Evolutionary conservation across 2,888 invertebrate species (phyloP), one percentile per base, ranked within the genome.

Genomic region (Germaria angustata): DNA sequence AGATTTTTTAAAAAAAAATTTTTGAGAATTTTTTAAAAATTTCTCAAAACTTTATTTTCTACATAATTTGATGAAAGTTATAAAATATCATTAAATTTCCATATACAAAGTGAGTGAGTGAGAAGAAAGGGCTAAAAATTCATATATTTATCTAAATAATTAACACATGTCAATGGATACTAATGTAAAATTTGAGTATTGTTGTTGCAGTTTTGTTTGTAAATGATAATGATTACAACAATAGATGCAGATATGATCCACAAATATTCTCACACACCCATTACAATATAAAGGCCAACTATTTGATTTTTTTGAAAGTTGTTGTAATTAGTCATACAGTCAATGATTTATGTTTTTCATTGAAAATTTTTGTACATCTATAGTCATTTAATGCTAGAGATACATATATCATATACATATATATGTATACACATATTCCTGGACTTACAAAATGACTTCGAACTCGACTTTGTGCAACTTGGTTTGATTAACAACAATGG

Each of bases 91-190:
- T 8, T 17, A 8, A 44, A 17, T 17, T 20, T 17, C 8, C 46
- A 46, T 1, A 46, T 17, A 17, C 32, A 13, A 24, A 46, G 1
- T 28, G 44, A 15, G 32, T 65, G 20, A 20, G 8, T 46, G 20
- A 46, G 15, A 32, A 46, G n/a, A 6, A 65, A 49, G 17, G n/a
- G 34, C 0, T n/a, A 15, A 39, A 66, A 68, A n/a, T n/a, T n/a
- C n/a, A n/a, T n/a, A n/a, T n/a, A 59, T 55, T 13, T 78, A 53
- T 53, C 39, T 22, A 24, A 51, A 39, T 15, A 63, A 71, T 71
- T 71, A 44, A 17, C 71, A 53, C 22, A 28, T 44, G 63, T 71
- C 36, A 32, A 36, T 34, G 63, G 68, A 69, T 78, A 55, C 44
- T 78, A 63, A 71, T 53, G 53, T 63, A 24, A 34, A 5, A 34